Percentiles rank a stretch among this genome's conserved stretches.
Evolutionary conservation across 2,113 vertebrate species (phyloP).

Genomic region (Atractosteus spatula): DNA sequence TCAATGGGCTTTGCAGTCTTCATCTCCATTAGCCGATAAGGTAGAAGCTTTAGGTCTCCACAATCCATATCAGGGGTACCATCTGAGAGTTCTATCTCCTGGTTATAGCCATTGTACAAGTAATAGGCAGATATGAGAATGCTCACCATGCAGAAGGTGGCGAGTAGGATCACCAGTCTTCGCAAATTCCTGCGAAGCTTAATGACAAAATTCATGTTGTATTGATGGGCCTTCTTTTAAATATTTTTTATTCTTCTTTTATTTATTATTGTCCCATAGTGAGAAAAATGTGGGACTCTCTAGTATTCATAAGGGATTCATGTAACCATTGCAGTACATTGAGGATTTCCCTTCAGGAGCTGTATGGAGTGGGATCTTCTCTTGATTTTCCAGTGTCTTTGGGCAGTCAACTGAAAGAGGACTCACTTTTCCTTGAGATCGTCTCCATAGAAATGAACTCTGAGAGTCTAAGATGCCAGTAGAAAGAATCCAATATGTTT

Average conservation of each 20-base stretch:
- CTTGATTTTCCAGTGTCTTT: neutral
- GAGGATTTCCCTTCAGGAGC: slow-evolving; percentile 41
- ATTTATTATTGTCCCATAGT: slow-evolving; percentile 47
- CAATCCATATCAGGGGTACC: slow-evolving; percentile 72
- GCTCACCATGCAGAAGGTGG: slow-evolving; percentile 86
- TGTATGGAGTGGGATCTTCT: neutral
- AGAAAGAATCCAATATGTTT: neutral
- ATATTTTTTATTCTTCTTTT: slow-evolving; percentile 10
- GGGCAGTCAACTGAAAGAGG: slow-evolving; percentile 18
- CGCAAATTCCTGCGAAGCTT: slow-evolving; percentile 87
- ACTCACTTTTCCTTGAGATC: slow-evolving; percentile 32
- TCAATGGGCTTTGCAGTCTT: slow-evolving; percentile 79
- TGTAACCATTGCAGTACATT: slow-evolving; percentile 94
- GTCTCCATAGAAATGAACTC: slow-evolving; percentile 10
- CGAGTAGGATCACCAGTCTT: slow-evolving; percentile 80
- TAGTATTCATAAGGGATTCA: slow-evolving; percentile 62
- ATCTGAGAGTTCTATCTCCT: slow-evolving; percentile 78
- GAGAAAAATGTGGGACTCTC: slow-evolving; percentile 35
- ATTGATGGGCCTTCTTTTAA: slow-evolving; percentile 32
- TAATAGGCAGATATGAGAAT: slow-evolving; percentile 90
- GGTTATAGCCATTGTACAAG: slow-evolving; percentile 84
- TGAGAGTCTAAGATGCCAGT: slow-evolving; percentile 25
- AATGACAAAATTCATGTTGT: slow-evolving; percentile 83
- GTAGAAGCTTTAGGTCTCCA: slow-evolving; percentile 71
- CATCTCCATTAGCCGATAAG: slow-evolving; percentile 72